A percentile compares a stretch with the other conserved stretches of the same genome.
These are phyloP conservation scores for Nasonia vitripennis DNA, from an alignment of 1,140 invertebrate genomes.

Conservation along the genomic window DNA sequence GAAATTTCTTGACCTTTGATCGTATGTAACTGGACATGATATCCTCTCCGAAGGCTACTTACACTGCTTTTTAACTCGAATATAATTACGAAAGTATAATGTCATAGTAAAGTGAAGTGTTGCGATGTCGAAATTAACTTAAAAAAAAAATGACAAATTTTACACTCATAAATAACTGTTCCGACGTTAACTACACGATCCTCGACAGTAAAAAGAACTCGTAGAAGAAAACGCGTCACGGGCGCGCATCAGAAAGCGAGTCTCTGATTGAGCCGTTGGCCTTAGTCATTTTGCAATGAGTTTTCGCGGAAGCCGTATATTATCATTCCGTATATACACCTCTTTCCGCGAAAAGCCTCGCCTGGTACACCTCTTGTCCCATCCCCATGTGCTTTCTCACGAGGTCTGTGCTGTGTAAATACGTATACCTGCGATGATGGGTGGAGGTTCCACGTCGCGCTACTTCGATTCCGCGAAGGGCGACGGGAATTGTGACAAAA, in stretches of 20 bases:
- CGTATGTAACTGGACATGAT: background rate
- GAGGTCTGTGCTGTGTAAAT: background rate
- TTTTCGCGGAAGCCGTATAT: constrained; percentile 40
- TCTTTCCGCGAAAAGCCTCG: constrained; percentile 3
- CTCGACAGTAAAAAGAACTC: background rate
- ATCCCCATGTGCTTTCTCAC: background rate
- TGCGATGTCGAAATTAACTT: too few species aligned
- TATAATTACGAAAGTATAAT: background rate
- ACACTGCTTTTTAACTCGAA: background rate
- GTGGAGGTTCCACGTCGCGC: constrained; percentile 18
- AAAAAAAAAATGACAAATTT: background rate
- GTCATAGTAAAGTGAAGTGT: too few species aligned
- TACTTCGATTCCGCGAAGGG: constrained; percentile 62
- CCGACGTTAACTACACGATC: background rate
- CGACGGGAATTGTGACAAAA: constrained; percentile 69
- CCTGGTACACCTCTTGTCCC: background rate
- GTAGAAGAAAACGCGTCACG: background rate
- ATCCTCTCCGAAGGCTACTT: background rate
- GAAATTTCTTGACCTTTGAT: constrained; percentile 13
- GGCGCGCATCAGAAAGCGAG: constrained; percentile 20
- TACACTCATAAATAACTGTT: background rate
- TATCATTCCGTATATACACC: constrained; percentile 12
- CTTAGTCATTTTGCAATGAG: constrained; percentile 39
- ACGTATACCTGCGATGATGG: background rate
- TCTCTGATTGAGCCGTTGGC: constrained; percentile 55